Conservation (phyloP, 1,140 invertebrate species). For the Palaemon carinicauda region DNA sequence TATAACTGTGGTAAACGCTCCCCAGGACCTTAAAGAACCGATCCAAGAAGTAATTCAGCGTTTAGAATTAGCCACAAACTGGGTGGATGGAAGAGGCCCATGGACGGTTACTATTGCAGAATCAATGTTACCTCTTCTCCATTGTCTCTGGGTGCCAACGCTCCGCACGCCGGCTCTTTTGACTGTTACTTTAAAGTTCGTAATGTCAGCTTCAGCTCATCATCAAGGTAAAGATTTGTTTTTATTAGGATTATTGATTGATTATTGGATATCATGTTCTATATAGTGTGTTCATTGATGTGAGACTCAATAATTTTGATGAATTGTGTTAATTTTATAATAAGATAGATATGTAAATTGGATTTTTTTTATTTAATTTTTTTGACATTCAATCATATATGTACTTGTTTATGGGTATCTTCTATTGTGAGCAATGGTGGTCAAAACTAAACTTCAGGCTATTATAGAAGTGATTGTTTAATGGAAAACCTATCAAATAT, state of each 20-base stretch:
- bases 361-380: too few relatives aligned
- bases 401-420: too few relatives aligned
- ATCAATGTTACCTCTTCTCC: background rate
- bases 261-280: background rate
- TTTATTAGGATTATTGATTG: background rate
- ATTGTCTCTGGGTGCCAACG: conserved; percentile 16
- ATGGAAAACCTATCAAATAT: too few relatives aligned
- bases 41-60: background rate
- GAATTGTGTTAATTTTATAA: too few relatives aligned
- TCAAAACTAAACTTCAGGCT: too few relatives aligned
- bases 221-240: background rate
- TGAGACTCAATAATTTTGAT: too few relatives aligned
- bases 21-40: background rate
- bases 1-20: background rate
- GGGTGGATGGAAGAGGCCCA: background rate
- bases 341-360: too few relatives aligned
- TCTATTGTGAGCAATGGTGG: too few relatives aligned
- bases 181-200: conserved; percentile 12
- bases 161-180: background rate
- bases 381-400: too few relatives aligned
- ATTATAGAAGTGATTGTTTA: too few relatives aligned
- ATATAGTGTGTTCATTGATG: too few relatives aligned
- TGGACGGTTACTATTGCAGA: conserved; percentile 9
- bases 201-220: conserved; percentile 18
- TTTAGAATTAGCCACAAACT: conserved; percentile 28